A percentile compares a stretch with the other conserved stretches of the same genome.
Evolutionary conservation across 2,113 vertebrate species (phyloP).

Genomic region (Tachycineta bicolor): DNA sequence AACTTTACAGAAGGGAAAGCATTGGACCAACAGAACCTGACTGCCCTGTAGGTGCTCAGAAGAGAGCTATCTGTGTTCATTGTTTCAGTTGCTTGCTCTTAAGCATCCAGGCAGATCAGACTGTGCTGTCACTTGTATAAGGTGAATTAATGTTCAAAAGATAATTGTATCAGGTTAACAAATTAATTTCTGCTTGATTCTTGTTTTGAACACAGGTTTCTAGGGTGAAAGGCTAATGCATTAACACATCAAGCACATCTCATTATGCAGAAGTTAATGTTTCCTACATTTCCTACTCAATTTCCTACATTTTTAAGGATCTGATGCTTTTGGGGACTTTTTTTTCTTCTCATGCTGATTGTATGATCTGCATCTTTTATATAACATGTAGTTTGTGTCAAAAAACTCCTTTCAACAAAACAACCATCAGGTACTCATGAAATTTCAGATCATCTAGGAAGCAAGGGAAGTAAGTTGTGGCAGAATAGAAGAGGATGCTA

Average conservation of each 20-base stretch:
- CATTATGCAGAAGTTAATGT: not conserved
- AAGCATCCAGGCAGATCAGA: not conserved
- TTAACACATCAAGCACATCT: not conserved
- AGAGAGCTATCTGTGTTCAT: not conserved
- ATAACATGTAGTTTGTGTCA: not conserved
- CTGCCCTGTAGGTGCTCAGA: not conserved
- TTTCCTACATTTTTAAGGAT: not conserved
- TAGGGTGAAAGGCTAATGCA: constrained; percentile 33
- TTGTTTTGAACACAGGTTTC: not conserved
- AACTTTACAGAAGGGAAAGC: not conserved
- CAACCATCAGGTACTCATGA: not conserved
- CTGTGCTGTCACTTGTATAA: not conserved
- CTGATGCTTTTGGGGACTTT: not conserved
- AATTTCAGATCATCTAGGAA: not conserved
- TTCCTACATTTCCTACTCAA: not conserved
- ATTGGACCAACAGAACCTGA: fast-evolving
- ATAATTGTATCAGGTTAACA: not conserved
- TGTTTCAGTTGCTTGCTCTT: not conserved
- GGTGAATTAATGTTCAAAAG: not conserved
- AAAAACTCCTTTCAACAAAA: constrained; percentile 8
- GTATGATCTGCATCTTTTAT: not conserved
- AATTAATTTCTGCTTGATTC: not conserved
- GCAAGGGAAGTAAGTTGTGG: not conserved
- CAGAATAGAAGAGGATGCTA: not conserved
- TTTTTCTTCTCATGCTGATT: not conserved